Evolutionary conservation across 2,888 invertebrate genomes (phyloP).

Genomic region (Harpalus rubripes): DNA sequence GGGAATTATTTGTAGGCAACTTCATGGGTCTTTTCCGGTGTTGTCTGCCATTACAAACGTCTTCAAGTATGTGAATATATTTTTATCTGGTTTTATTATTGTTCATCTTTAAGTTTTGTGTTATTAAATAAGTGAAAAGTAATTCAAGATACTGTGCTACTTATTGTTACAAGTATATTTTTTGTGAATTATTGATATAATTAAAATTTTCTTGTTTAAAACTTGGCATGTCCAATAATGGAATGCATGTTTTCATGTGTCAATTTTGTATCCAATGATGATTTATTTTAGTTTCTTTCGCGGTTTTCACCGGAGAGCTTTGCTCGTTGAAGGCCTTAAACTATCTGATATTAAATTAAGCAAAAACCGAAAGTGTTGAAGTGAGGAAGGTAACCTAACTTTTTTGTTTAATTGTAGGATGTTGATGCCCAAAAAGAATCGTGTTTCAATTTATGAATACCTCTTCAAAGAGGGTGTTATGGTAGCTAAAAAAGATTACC

Average conservation of each 20-base stretch:
- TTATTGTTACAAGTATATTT: conserved; percentile 46
- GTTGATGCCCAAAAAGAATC: conserved; percentile 99
- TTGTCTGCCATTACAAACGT: conserved; percentile 61
- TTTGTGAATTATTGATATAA: conserved; percentile 28
- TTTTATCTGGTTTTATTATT: conserved; percentile 56
- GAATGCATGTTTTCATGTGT: conserved; percentile 52
- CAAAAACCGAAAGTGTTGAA: background rate
- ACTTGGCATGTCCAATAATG: conserved; percentile 19
- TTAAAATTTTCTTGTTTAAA: background rate
- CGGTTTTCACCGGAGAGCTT: conserved; percentile 59
- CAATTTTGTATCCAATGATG: conserved; percentile 37
- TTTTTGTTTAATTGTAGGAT: conserved; percentile 82
- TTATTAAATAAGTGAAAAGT: conserved; percentile 46
- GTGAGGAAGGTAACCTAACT: conserved; percentile 68
- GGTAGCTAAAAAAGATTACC: conserved; percentile 99
- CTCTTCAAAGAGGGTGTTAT: conserved; percentile 99
- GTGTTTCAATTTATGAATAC: conserved; percentile 97
- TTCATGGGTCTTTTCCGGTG: conserved; percentile 62
- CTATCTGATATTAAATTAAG: conserved; percentile 41
- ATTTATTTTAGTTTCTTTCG: conserved; percentile 51
- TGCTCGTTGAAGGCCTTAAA: conserved; percentile 51
- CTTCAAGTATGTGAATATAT: conserved; percentile 60
- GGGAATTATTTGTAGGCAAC: conserved; percentile 50
- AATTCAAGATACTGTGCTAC: conserved; percentile 26
- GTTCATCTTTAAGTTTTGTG: conserved; percentile 59